Evolutionary conservation across 2,797 vertebrate species (phyloP), one percentile per base, ranked within the genome.

Genomic region (Taeniopygia guttata): DNA sequence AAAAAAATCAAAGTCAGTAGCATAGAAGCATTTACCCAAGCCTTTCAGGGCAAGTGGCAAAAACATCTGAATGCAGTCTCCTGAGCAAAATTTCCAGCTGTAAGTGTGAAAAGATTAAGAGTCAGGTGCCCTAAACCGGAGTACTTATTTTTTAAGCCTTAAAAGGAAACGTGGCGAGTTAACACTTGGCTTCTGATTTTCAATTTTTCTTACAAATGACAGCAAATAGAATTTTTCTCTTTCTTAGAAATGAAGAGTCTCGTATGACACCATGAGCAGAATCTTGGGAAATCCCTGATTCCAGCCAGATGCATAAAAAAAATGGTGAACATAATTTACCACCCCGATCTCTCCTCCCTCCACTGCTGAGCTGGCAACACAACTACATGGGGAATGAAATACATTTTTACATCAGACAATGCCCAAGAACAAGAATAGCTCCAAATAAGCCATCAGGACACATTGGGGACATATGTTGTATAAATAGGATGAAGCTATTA

Each of bases 301-400:
- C 38, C 38, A 74, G 32, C 42, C 14, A 58, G 27, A 25, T 88
- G 43, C n/a, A 34, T 46, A 18, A 74, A 92, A 46, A 0, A 49
- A 74, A 54, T 1, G 1, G 30, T 60, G 72, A 83, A 25, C 9
- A 13, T 19, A 13, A 25, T 58, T 9, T 45, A 15, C 14, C 8
- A 40, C 9, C 15, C 36, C 58, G 49, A 55, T 16, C 9, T 79
- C 34, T 81, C 59, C 72, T 74, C n/a, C 30, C 18, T 58, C 30
- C 27, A 13, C 43, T 56, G 72, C 43, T n/a, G 52, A 0, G 0
- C 18, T 64, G 62, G 46, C 51, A 85, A 30, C 0, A 0, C 49
- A 64, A 68, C 16, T 1, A 0, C 18, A 3, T 1, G 29, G 29
- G 58, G 18, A 51, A 59, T 8, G 7, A 84, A 80, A 70, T 8